A percentile compares a stretch with the other conserved stretches of the same genome.
phyloP scores from a whole-genome alignment of 2,797 vertebrate species.

The Pangasius djambal region DNA sequence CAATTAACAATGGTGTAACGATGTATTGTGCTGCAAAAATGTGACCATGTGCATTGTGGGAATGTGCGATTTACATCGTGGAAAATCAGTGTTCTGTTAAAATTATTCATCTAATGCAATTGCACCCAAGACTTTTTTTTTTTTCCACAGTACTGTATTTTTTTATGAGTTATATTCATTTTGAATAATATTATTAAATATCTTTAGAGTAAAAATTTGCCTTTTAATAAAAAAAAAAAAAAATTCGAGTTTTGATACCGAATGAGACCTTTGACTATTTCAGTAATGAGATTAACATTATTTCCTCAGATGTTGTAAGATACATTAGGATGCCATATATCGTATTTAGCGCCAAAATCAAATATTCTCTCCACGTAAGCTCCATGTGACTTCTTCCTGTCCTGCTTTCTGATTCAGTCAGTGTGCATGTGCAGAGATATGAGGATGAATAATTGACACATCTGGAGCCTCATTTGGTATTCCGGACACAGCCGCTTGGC shows the following conservation, averaged over 20 bases:
- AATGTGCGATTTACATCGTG: not conserved
- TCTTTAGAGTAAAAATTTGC: not conserved
- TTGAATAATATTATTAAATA: not conserved
- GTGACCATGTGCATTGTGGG: not conserved
- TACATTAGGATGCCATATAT: not conserved
- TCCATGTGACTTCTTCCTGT: not conserved
- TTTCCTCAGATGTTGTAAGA: not conserved
- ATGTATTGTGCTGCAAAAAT: not conserved
- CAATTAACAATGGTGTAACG: too few relatives aligned
- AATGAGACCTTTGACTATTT: not conserved
- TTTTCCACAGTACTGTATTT: too few relatives aligned
- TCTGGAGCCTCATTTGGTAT: conserved; percentile 56
- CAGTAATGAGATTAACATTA: not conserved
- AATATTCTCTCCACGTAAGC: not conserved
- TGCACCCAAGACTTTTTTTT: not conserved
- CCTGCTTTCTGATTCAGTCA: conserved; percentile 32
- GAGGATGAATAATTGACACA: conserved; percentile 64
- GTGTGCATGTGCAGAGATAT: conserved; percentile 44
- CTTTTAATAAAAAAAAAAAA: too few relatives aligned
- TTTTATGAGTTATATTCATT: not conserved
- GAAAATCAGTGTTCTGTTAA: not conserved
- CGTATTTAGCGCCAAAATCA: not conserved
- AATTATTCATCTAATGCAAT: not conserved
- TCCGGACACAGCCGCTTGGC: conserved; percentile 45
- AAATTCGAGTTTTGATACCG: not conserved